A percentile compares a stretch with the other conserved stretches of the same genome.
phyloP scores from a whole-genome alignment of 2,113 vertebrate species.

The Microtus ochrogaster region DNA sequence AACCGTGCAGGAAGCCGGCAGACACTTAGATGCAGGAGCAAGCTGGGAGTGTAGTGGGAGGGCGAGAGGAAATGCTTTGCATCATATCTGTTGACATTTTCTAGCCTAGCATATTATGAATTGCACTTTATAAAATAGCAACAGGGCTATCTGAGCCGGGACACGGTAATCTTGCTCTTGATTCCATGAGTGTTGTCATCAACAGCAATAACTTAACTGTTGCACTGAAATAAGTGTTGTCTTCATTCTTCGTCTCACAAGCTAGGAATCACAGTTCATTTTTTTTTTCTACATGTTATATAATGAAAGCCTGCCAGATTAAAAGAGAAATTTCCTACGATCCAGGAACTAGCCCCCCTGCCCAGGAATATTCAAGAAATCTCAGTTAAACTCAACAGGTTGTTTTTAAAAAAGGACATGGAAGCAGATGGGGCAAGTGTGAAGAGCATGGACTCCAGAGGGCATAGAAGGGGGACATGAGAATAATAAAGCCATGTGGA shows the following conservation, averaged over 20 bases:
- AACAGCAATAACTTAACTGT: not conserved
- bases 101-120: not conserved
- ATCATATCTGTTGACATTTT: not conserved
- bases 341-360: not conserved
- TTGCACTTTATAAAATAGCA: conserved; percentile 12
- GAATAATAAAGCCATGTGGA: not conserved
- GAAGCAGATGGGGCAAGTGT: not conserved
- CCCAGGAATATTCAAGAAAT: not conserved
- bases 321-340: not conserved
- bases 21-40: not conserved
- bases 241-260: not conserved
- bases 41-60: not conserved
- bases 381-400: not conserved
- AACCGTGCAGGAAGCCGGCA: not conserved
- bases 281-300: not conserved
- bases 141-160: not conserved
- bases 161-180: not conserved
- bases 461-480: not conserved
- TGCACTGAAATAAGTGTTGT: not conserved
- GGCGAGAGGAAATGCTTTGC: not conserved
- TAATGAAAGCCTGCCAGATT: not conserved
- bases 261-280: not conserved
- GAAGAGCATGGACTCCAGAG: too few species aligned
- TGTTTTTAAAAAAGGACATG: not conserved
- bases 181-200: not conserved